Evolutionary conservation across 2,888 invertebrate species (phyloP).

Genomic region (Fissipunctia ypsillon): DNA sequence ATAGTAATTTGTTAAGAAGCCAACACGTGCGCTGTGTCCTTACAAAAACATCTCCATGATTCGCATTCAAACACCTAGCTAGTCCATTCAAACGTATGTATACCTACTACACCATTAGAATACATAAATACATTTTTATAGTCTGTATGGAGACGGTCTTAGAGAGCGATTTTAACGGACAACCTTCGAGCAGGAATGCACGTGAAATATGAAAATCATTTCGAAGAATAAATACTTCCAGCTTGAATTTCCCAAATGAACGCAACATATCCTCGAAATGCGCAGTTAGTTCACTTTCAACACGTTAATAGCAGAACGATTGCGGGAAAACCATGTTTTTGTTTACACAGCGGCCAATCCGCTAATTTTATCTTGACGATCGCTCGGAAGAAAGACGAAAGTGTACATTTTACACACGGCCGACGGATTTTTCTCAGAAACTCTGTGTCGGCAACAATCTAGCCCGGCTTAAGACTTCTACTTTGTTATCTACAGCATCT

Average conservation of each 20-base stretch:
- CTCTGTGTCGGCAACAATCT: constrained; percentile 55
- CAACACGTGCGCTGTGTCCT: not conserved
- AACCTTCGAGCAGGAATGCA: constrained; percentile 9
- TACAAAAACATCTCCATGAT: constrained; percentile 7
- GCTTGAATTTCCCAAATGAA: constrained; percentile 42
- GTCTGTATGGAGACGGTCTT: not conserved
- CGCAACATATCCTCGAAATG: constrained; percentile 41
- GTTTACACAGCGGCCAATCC: constrained; percentile 66
- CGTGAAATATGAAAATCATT: constrained; percentile 38
- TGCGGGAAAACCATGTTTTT: constrained; percentile 71
- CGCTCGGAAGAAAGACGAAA: constrained; percentile 68
- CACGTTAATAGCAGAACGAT: constrained; percentile 51
- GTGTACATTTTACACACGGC: constrained; percentile 61
- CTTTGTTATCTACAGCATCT: constrained; percentile 50
- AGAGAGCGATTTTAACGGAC: constrained; percentile 12
- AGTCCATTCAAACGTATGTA: not conserved
- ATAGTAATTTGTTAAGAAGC: constrained; percentile 17
- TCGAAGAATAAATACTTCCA: constrained; percentile 52
- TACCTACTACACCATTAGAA: constrained; percentile 27
- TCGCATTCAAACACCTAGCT: constrained; percentile 3
- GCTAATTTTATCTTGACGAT: constrained; percentile 68
- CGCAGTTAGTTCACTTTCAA: constrained; percentile 52
- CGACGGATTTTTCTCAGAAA: constrained; percentile 61
- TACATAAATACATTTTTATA: constrained; percentile 11
- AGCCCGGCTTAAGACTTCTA: constrained; percentile 54